Percentiles rank a stretch among this genome's conserved stretches.
Evolutionary conservation across 1,140 invertebrate genomes (phyloP).

Genomic region (Caenorhabditis latens): DNA sequence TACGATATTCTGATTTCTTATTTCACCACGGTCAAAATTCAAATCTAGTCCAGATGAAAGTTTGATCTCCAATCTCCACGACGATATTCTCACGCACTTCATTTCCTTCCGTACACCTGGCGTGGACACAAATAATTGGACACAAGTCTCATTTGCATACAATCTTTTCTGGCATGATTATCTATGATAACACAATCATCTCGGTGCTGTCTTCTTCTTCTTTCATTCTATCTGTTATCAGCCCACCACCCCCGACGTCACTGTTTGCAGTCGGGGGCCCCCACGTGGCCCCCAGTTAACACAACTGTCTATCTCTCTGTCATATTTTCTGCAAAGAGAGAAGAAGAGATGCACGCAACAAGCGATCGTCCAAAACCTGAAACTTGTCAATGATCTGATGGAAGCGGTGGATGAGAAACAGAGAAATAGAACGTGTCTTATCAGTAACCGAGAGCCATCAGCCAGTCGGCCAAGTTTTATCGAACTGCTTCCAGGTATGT

Average conservation of each 20-base stretch:
- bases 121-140: conserved; percentile 9
- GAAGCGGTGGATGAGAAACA: background rate
- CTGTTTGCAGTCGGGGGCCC: conserved; percentile 40
- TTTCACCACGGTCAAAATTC: no score
- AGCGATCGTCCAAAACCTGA: conserved; percentile 44
- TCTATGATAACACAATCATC: background rate
- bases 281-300: conserved; percentile 43
- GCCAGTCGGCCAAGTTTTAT: conserved; percentile 33
- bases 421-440: conserved; percentile 49
- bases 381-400: conserved; percentile 15
- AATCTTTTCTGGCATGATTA: background rate
- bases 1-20: no score
- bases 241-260: conserved; percentile 29
- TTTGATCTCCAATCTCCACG: conserved; percentile 37
- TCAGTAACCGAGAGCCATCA: conserved; percentile 21
- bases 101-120: background rate
- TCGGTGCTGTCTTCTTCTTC: background rate
- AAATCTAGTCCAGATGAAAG: background rate
- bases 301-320: conserved; percentile 46
- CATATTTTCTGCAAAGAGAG: conserved; percentile 36
- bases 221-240: conserved; percentile 19
- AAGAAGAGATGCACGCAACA: conserved; percentile 46
- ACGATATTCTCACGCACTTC: conserved; percentile 6
- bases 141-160: conserved; percentile 52
- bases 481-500: conserved; percentile 44